A percentile compares a stretch with the other conserved stretches of the same genome.
phyloP scores from a whole-genome alignment of 2,113 vertebrate genomes.

The Aegithalos caudatus region DNA sequence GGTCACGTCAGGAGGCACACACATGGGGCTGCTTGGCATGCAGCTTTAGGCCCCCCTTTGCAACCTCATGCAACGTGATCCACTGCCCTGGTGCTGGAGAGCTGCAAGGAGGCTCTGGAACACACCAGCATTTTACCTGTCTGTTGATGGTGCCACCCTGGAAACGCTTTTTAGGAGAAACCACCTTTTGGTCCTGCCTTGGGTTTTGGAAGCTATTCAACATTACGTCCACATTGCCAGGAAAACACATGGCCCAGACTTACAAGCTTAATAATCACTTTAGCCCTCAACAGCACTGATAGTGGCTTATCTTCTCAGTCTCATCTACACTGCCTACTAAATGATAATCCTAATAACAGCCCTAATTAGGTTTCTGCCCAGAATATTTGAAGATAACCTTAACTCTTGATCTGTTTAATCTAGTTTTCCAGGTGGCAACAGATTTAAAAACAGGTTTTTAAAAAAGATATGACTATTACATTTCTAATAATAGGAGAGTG shows the following conservation, averaged over 20 bases:
- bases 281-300: slow-evolving; percentile 56
- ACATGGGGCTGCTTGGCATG: background rate
- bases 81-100: background rate
- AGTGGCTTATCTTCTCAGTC: slow-evolving; percentile 61
- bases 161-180: slow-evolving; percentile 26
- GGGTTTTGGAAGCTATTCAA: slow-evolving; percentile 31
- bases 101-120: background rate
- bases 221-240: slow-evolving; percentile 18
- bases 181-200: background rate
- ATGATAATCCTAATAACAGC: slow-evolving; percentile 69
- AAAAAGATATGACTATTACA: slow-evolving; percentile 68
- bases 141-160: background rate
- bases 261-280: slow-evolving; percentile 50
- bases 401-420: slow-evolving; percentile 75
- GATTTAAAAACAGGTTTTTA: slow-evolving; percentile 74
- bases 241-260: slow-evolving; percentile 46
- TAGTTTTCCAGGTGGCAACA: slow-evolving; percentile 77
- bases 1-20: background rate
- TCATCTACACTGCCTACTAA: slow-evolving; percentile 44
- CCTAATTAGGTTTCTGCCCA: slow-evolving; percentile 66
- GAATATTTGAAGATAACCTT: slow-evolving; percentile 73
- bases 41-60: background rate
- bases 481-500: slow-evolving; percentile 70
- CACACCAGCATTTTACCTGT: background rate
- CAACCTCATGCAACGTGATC: background rate